Evolutionary conservation across 2,888 invertebrate genomes (phyloP).

Genomic region (Agrilus cyanescens): DNA sequence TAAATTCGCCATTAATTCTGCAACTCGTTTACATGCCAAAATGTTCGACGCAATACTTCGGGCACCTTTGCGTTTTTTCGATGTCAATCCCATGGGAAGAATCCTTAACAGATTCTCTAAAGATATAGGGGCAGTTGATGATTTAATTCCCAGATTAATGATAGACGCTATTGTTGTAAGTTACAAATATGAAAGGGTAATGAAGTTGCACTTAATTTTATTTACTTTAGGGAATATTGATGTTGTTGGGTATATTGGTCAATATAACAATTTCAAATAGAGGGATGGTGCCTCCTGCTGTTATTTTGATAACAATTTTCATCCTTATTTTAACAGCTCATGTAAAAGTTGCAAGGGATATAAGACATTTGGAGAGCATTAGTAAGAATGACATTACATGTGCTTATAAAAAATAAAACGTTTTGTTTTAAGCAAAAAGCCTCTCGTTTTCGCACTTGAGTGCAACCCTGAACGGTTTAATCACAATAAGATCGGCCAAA

Average conservation of each 20-base stretch:
- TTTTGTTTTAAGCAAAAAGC: constrained; percentile 49
- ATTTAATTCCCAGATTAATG: constrained; percentile 40
- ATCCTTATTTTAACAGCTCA: no score
- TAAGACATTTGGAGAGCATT: no score
- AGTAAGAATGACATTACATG: not conserved
- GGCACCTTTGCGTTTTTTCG: constrained; percentile 54
- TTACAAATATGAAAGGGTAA: not conserved
- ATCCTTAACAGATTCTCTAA: constrained; percentile 63
- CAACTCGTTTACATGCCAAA: constrained; percentile 63
- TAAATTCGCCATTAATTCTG: constrained; percentile 62
- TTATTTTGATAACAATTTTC: no score
- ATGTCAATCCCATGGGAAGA: constrained; percentile 49
- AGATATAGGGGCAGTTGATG: constrained; percentile 53
- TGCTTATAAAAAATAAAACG: not conserved
- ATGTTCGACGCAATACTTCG: constrained; percentile 73
- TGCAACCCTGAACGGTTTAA: constrained; percentile 62
- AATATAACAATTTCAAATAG: no score
- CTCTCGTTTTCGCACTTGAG: constrained; percentile 68
- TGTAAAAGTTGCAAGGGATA: no score
- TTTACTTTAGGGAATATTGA: constrained; percentile 20
- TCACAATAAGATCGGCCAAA: constrained; percentile 61
- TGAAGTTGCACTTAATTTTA: constrained; percentile 38
- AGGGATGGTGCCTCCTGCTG: no score
- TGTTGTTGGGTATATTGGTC: no score
- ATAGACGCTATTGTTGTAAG: constrained; percentile 42